These are phyloP conservation scores for Ophion costatus DNA, from an alignment of 2,888 invertebrate genomes.

Conservation along the genomic window DNA sequence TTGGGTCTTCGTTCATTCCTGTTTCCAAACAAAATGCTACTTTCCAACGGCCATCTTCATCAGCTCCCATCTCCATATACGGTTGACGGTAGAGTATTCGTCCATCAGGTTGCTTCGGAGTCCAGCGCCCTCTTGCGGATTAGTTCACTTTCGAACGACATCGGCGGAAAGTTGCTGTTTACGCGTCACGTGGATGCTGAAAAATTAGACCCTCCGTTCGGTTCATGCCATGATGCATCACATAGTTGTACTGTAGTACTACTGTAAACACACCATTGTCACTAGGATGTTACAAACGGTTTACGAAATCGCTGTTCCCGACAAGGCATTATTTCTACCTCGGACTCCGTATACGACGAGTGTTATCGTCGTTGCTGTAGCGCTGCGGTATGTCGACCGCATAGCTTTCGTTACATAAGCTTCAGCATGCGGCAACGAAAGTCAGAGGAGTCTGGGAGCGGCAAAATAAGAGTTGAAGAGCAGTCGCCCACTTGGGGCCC, in stretches of 20 bases:
- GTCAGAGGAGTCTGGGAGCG: slow-evolving; percentile 31
- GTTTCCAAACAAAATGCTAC: slow-evolving; percentile 58
- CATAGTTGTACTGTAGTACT: slow-evolving; percentile 6
- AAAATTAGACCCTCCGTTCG: slow-evolving; percentile 57
- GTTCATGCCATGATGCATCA: slow-evolving; percentile 40
- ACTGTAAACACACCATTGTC: not conserved
- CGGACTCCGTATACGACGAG: slow-evolving; percentile 37
- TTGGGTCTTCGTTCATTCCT: not conserved
- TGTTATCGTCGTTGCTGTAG: slow-evolving; percentile 40
- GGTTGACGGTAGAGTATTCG: not conserved
- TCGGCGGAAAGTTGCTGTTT: slow-evolving; percentile 15
- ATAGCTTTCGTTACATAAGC: slow-evolving; percentile 50
- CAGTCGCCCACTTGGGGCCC: slow-evolving; percentile 58
- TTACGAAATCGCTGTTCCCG: slow-evolving; percentile 20
- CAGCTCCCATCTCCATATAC: not conserved
- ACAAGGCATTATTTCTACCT: slow-evolving; percentile 32
- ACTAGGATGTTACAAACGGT: slow-evolving; percentile 35
- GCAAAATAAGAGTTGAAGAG: slow-evolving; percentile 62
- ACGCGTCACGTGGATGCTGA: slow-evolving; percentile 60
- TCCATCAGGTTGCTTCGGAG: not conserved
- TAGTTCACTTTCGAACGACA: slow-evolving; percentile 43
- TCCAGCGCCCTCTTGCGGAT: slow-evolving; percentile 33
- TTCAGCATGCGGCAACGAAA: slow-evolving; percentile 49
- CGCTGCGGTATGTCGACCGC: slow-evolving; percentile 18
- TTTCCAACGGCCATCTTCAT: not conserved